phyloP scores from a whole-genome alignment of 2,888 invertebrate genomes.

The Lithophane ornitopus region DNA sequence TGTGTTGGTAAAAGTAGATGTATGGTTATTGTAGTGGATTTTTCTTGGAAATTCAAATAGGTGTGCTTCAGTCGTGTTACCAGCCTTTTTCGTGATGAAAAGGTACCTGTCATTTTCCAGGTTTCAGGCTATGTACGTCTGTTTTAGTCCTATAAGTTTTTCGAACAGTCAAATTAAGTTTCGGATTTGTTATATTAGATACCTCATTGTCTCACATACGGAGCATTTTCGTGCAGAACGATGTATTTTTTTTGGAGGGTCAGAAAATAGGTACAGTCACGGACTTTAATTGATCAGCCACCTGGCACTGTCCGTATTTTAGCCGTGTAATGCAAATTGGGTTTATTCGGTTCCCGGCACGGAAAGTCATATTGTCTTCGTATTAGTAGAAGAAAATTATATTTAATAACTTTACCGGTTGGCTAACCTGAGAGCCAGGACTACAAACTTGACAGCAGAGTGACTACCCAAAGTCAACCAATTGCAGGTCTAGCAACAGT shows the following conservation, averaged over 20 bases:
- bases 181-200: not conserved
- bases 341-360: too few species aligned
- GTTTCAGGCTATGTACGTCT: not conserved
- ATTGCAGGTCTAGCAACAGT: too few species aligned
- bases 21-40: constrained; percentile 18
- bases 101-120: not conserved
- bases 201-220: not conserved
- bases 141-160: too few species aligned
- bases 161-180: not conserved
- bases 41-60: constrained; percentile 15
- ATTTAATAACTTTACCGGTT: too few species aligned
- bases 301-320: too few species aligned
- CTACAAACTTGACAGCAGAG: too few species aligned
- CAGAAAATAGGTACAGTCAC: not conserved
- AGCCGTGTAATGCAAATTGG: too few species aligned
- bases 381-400: too few species aligned
- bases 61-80: not conserved
- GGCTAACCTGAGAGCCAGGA: too few species aligned
- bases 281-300: too few species aligned
- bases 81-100: not conserved
- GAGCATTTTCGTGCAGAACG: not conserved
- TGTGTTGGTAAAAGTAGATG: constrained; percentile 45
- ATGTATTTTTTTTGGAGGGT: not conserved
- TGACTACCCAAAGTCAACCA: too few species aligned
- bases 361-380: too few species aligned